Evolutionary conservation across 2,888 invertebrate genomes (phyloP), one percentile per base, ranked within the genome.

Genomic region (Deladenus siricidicola): DNA sequence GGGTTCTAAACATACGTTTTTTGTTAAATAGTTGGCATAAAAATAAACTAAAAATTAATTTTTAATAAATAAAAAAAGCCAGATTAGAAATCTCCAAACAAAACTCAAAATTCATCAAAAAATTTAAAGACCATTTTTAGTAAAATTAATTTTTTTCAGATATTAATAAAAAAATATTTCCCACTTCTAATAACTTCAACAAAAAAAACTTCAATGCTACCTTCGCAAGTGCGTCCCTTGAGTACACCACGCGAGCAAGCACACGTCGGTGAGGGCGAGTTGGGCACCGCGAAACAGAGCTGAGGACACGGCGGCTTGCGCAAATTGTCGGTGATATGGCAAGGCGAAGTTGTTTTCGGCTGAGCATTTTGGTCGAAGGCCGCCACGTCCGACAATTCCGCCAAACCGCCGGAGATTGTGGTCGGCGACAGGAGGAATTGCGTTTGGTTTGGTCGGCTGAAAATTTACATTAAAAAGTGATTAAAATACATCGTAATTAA

Each of bases 171-270:
- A n/a, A n/a, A n/a, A n/a, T n/a, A n/a, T n/a, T n/a, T n/a, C n/a
- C n/a, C n/a, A n/a, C n/a, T n/a, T n/a, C n/a, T n/a, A n/a, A n/a
- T 19, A 4, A 1, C n/a, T 28, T 2, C 2, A n/a, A 8, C n/a
- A n/a, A n/a, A n/a, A n/a, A n/a, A n/a, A n/a, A n/a, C n/a, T n/a
- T n/a, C n/a, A 34, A 59, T 30, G 34, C 49, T 30, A 69, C 81
- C 74, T 67, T 78, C 74, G 69, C 82, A 83, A 8, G 74, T 76
- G 60, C 78, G 72, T 43, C 79, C 78, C 62, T 79, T 78, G 10
- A 92, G 81, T 69, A 86, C 85, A 0, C 96, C 96, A 0, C 88
- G 87, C 0, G 94, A 88, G 79, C 96, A 98, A n/a, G 88, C 89
- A 79, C 96, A 98, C 39, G 84, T 85, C 2, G 85, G 86, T 3